Conservation (phyloP, 2,888 invertebrate species). For the Leucoma salicis region DNA sequence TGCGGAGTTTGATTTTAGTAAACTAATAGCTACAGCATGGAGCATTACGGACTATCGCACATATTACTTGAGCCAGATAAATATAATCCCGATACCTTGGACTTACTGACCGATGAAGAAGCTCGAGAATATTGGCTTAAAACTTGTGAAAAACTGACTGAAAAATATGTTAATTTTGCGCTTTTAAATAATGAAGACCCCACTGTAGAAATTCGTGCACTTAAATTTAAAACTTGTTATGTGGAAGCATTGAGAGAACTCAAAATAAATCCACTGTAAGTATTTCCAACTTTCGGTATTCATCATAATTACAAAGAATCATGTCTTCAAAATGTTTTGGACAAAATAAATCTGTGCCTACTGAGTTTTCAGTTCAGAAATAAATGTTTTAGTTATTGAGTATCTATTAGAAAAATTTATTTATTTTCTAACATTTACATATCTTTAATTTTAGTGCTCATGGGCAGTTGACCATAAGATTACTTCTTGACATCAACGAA, state of each 20-base stretch:
- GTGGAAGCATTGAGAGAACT: constrained; percentile 89
- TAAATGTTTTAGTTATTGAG: neutral
- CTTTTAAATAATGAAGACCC: constrained; percentile 88
- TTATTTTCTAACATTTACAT: neutral
- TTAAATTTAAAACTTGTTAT: constrained; percentile 92
- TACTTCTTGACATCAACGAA: constrained; percentile 95
- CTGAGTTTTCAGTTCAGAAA: neutral
- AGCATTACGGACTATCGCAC: constrained; percentile 72
- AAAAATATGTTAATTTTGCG: constrained; percentile 93
- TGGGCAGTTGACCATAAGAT: constrained; percentile 93
- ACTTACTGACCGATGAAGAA: constrained; percentile 91
- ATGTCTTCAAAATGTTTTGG: neutral
- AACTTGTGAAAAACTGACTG: constrained; percentile 93
- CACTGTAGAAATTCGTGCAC: constrained; percentile 89
- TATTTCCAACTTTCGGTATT: constrained; percentile 24
- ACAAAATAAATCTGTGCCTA: neutral
- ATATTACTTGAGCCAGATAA: constrained; percentile 88
- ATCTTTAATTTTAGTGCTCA: constrained; percentile 79
- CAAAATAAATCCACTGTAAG: constrained; percentile 90
- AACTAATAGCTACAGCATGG: constrained; percentile 59
- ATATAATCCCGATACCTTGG: constrained; percentile 96
- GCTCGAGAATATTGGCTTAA: constrained; percentile 96
- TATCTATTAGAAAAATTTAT: no score
- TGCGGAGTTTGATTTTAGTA: constrained; percentile 26
- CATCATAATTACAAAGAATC: neutral